These are phyloP conservation scores for Anseranas semipalmata DNA, from an alignment of 2,113 vertebrate genomes.

Conservation along the genomic window DNA sequence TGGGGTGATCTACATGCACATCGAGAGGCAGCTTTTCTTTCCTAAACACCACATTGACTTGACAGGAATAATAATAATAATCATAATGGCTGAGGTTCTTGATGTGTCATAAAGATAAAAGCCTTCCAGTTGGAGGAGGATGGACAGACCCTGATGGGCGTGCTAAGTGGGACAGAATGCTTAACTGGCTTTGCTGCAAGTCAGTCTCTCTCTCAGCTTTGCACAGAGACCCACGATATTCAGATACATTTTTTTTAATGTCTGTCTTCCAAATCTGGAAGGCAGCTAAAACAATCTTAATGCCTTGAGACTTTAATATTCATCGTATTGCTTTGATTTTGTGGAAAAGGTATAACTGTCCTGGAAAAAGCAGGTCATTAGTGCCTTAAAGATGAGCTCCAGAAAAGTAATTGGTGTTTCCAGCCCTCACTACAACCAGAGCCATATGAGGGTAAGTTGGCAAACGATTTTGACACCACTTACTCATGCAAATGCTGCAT, in stretches of 20 bases:
- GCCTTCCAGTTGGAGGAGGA: neutral
- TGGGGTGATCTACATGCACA: neutral
- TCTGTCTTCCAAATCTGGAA: neutral
- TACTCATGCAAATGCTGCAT: conserved; percentile 23
- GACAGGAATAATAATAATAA: neutral
- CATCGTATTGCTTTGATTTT: neutral
- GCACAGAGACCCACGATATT: neutral
- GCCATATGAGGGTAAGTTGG: neutral
- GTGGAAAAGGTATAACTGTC: neutral
- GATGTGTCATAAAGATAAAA: neutral
- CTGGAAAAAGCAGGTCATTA: neutral
- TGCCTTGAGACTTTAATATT: neutral
- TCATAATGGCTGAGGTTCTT: neutral
- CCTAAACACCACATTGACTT: neutral
- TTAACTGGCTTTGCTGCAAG: neutral
- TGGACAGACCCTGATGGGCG: neutral
- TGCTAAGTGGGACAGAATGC: neutral
- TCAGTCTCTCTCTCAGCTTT: neutral
- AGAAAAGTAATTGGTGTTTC: neutral
- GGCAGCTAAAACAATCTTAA: neutral
- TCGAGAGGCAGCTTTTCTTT: neutral
- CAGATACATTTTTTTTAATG: neutral
- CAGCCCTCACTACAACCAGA: neutral
- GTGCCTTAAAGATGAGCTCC: neutral
- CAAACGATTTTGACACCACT: conserved; percentile 25